Conservation (phyloP, 2,113 vertebrate species). For the Genyomyrus donnyi region DNA sequence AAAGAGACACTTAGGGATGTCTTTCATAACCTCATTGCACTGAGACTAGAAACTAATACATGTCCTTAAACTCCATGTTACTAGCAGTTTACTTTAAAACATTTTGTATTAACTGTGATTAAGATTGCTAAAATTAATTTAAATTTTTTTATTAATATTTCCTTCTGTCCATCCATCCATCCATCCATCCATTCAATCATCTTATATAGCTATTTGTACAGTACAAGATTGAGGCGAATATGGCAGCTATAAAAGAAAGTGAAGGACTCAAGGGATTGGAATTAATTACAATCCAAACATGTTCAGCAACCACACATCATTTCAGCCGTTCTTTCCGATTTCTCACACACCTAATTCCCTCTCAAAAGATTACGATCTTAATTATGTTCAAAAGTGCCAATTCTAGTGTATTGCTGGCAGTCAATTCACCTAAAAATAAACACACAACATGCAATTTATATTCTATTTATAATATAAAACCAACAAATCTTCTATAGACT, state of each 20-base stretch:
- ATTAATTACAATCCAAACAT: background rate
- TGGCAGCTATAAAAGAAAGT: background rate
- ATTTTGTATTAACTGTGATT: background rate
- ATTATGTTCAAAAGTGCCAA: background rate
- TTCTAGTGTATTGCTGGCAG: background rate
- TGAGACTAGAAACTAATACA: background rate
- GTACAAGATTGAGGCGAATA: background rate
- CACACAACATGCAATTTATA: background rate
- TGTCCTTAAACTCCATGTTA: background rate
- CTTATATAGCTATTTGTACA: background rate
- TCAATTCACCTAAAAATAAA: conserved; percentile 5
- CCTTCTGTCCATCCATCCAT: background rate
- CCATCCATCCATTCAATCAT: background rate
- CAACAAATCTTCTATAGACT: background rate
- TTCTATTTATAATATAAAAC: conserved; percentile 4
- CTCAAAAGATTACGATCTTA: background rate
- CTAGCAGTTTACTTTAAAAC: background rate
- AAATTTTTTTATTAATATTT: too few species aligned
- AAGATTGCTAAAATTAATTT: background rate
- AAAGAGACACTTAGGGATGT: background rate
- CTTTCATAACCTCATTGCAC: background rate
- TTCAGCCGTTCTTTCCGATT: background rate
- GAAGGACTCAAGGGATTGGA: background rate
- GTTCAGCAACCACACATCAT: background rate
- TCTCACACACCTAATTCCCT: background rate